phyloP scores from a whole-genome alignment of 1,140 invertebrate genomes.

The Matsumurasca onukii region DNA sequence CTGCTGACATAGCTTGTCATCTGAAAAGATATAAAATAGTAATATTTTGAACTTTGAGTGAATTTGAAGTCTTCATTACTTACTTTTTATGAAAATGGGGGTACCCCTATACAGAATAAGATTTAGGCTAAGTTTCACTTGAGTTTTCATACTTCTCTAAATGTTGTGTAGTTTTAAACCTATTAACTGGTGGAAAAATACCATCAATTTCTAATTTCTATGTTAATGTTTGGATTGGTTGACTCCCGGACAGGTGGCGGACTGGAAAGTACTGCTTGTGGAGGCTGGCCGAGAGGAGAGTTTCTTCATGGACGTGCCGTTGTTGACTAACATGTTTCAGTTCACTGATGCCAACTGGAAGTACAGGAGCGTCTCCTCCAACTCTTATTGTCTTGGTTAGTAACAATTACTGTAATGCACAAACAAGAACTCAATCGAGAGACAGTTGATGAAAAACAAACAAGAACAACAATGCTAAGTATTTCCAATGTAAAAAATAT shows the following conservation, averaged over 20 bases:
- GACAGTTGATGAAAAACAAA: not conserved
- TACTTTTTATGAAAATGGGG: too few relatives aligned
- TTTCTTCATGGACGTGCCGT: slow-evolving; percentile 66
- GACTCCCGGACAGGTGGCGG: slow-evolving; percentile 50
- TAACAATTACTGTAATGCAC: not conserved
- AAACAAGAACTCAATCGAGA: not conserved
- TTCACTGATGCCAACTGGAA: slow-evolving; percentile 57
- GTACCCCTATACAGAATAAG: too few relatives aligned
- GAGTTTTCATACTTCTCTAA: too few relatives aligned
- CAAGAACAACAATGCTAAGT: not conserved
- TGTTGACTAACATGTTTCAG: slow-evolving; percentile 63
- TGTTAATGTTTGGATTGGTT: too few relatives aligned
- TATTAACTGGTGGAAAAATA: too few relatives aligned
- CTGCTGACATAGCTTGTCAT: too few relatives aligned
- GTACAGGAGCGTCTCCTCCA: slow-evolving; percentile 58
- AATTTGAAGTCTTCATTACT: not conserved
- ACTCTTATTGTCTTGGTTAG: slow-evolving; percentile 52
- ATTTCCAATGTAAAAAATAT: too few relatives aligned
- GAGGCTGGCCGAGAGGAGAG: slow-evolving; percentile 57
- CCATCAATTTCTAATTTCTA: too few relatives aligned
- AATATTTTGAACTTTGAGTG: not conserved
- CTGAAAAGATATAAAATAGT: too few relatives aligned
- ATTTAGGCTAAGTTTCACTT: too few relatives aligned
- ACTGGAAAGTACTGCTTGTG: slow-evolving; percentile 57
- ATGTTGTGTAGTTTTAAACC: too few relatives aligned